Evolutionary conservation across 2,797 vertebrate species (phyloP).

Genomic region (Botia kubotai): DNA sequence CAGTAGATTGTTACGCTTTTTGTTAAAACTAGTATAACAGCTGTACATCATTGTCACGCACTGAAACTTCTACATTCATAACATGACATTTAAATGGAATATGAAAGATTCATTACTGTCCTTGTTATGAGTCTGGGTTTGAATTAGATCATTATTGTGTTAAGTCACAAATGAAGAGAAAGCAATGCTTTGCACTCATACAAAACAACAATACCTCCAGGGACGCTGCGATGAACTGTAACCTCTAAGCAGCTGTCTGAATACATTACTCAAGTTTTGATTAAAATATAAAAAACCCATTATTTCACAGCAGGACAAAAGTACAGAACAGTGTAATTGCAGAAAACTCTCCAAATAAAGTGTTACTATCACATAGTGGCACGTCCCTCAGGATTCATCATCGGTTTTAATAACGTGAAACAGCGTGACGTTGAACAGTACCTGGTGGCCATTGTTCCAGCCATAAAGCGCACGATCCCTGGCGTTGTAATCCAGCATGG

Average conservation of each 20-base stretch:
- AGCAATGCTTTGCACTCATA: conserved; percentile 3
- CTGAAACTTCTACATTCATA: background rate
- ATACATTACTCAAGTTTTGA: conserved; percentile 1
- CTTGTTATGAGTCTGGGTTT: background rate
- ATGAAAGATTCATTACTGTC: conserved; percentile 11
- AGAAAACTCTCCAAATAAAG: background rate
- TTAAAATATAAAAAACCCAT: conserved; percentile 21
- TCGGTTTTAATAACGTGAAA: conserved; percentile 97
- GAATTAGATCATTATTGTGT: background rate
- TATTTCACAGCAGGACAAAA: conserved; percentile 35
- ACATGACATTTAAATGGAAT: conserved; percentile 16
- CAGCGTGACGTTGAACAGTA: conserved; percentile 94
- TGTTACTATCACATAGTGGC: background rate
- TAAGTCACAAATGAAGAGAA: background rate
- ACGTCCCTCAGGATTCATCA: conserved; percentile 84
- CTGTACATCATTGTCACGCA: conserved; percentile 13
- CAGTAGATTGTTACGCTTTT: conserved; percentile 11
- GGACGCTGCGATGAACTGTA: background rate
- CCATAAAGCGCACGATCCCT: conserved; percentile 93
- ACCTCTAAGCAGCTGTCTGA: conserved; percentile 1
- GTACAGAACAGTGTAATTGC: conserved; percentile 19
- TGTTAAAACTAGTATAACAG: background rate
- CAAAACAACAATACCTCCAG: conserved; percentile 17
- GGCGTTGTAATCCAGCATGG: conserved; percentile 97
- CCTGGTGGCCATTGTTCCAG: conserved; percentile 98